These are phyloP conservation scores for Aythya baeri DNA, from an alignment of 2,113 vertebrate genomes.

Conservation along the genomic window DNA sequence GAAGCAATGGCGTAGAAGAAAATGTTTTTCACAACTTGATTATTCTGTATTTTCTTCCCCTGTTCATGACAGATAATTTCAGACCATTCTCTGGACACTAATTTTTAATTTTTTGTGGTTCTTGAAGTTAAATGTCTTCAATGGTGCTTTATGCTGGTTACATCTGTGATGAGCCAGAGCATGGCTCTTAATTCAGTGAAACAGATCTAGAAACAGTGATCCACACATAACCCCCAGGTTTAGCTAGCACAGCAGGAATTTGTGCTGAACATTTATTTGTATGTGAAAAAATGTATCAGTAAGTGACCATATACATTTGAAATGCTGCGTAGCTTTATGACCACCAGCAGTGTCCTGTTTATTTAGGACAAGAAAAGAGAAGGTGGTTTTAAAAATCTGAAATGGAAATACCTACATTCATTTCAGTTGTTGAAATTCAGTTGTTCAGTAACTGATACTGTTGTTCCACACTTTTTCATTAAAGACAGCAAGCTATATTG, in stretches of 20 bases:
- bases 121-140: not conserved
- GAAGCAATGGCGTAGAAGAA: not conserved
- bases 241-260: not conserved
- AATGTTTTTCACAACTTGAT: not conserved
- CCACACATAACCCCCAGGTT: not conserved
- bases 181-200: not conserved
- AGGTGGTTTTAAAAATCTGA: not conserved
- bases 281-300: not conserved
- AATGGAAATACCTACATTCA: not conserved
- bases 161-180: not conserved
- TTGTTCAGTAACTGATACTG: not conserved
- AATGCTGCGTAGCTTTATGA: not conserved
- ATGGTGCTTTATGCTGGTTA: not conserved
- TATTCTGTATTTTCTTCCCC: not conserved
- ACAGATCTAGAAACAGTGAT: not conserved
- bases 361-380: not conserved
- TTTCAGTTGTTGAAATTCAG: not conserved
- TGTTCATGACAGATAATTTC: not conserved
- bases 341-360: not conserved
- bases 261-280: not conserved
- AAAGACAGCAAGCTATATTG: not conserved
- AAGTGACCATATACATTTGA: not conserved
- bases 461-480: not conserved
- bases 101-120: not conserved
- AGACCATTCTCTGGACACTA: not conserved